Evolutionary conservation across 1,140 invertebrate genomes (phyloP).

Genomic region (Camponotus floridanus): DNA sequence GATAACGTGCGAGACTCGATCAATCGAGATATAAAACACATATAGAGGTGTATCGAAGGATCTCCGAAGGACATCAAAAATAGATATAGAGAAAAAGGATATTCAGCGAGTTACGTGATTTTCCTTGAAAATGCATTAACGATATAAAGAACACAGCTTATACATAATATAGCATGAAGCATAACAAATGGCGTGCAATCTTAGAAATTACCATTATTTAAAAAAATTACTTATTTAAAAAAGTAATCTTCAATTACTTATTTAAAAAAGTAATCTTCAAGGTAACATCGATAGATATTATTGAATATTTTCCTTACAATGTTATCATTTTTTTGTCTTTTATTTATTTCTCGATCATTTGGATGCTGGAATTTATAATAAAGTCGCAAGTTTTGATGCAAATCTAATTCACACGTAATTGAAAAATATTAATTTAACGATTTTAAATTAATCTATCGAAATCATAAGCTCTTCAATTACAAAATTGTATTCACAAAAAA

Average conservation of each 20-base stretch:
- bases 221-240: too few species aligned
- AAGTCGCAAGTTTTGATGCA: not conserved
- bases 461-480: slow-evolving; percentile 11
- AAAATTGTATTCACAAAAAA: slow-evolving; percentile 41
- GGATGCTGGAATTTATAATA: not conserved
- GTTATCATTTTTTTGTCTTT: not conserved
- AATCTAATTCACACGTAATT: not conserved
- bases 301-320: not conserved
- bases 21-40: not conserved
- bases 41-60: not conserved
- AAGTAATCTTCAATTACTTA: not conserved
- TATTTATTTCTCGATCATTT: not conserved
- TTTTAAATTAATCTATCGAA: not conserved
- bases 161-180: slow-evolving; percentile 18
- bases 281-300: not conserved
- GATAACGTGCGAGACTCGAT: not conserved
- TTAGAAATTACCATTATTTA: not conserved
- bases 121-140: slow-evolving; percentile 28
- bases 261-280: not conserved
- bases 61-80: slow-evolving; percentile 4
- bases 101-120: not conserved
- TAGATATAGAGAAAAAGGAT: not conserved
- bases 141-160: slow-evolving; percentile 15
- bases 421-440: not conserved
- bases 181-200: not conserved